Evolutionary conservation across 2,888 invertebrate species (phyloP).

Genomic region (Syrphus vitripennis): DNA sequence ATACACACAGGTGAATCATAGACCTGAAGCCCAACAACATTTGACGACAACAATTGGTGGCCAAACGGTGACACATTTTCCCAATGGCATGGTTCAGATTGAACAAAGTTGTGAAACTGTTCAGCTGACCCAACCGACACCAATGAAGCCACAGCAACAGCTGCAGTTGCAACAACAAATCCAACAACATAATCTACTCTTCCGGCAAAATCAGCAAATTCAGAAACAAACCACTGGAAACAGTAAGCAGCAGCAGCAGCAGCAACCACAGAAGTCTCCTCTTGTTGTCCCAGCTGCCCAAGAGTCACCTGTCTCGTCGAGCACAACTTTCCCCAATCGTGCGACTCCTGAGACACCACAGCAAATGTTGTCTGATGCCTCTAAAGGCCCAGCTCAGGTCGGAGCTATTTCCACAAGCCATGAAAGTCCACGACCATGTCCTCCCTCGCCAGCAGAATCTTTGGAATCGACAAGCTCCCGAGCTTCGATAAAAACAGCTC

Average conservation of each 20-base stretch:
- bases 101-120: conserved; percentile 73
- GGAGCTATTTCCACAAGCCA: conserved; percentile 93
- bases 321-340: conserved; percentile 73
- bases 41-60: conserved; percentile 74
- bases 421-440: conserved; percentile 87
- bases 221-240: conserved; percentile 55
- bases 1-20: conserved; percentile 43
- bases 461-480: conserved; percentile 74
- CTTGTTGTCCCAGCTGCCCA: conserved; percentile 81
- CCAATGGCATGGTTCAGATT: conserved; percentile 75
- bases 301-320: conserved; percentile 78
- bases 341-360: conserved; percentile 72
- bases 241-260: conserved; percentile 33
- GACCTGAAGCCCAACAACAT: conserved; percentile 55
- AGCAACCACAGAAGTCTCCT: conserved; percentile 73
- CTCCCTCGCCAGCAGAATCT: conserved; percentile 83
- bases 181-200: conserved; percentile 75
- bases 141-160: conserved; percentile 75
- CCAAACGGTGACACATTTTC: conserved; percentile 75
- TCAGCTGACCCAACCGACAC: conserved; percentile 49
- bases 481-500: conserved; percentile 66
- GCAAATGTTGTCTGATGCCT: conserved; percentile 74
- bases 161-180: conserved; percentile 75
- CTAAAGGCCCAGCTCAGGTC: conserved; percentile 89
- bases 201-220: conserved; percentile 73